Conservation (phyloP, 2,888 invertebrate genomes). For the Temnothorax unifasciatus region DNA sequence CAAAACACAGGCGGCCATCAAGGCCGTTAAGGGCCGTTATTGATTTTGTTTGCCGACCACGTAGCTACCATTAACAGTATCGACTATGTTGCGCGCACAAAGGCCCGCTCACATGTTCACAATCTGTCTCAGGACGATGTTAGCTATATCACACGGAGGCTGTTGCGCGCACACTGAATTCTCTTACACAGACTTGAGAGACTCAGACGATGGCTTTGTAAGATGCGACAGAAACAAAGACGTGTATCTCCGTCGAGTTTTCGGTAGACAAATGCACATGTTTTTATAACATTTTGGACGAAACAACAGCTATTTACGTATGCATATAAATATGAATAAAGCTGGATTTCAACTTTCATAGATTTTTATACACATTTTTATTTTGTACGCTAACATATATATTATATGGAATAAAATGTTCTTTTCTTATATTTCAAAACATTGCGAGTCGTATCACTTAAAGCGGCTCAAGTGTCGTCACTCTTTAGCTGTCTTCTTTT, state of each 20-base stretch:
- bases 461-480: neutral
- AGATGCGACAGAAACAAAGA: conserved; percentile 15
- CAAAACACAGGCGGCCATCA: conserved; percentile 15
- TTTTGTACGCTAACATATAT: neutral
- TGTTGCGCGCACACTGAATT: conserved; percentile 31
- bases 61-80: conserved; percentile 35
- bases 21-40: conserved; percentile 28
- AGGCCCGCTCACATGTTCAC: conserved; percentile 8
- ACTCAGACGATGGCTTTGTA: neutral
- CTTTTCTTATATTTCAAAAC: neutral
- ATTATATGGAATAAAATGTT: conserved; percentile 3
- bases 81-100: conserved; percentile 51
- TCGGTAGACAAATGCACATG: neutral
- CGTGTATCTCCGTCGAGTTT: neutral
- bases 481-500: neutral
- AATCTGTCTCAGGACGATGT: conserved; percentile 16
- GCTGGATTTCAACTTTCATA: neutral
- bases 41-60: conserved; percentile 33
- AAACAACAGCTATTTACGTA: neutral
- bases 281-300: neutral
- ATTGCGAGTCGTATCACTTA: neutral
- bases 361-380: neutral
- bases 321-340: conserved; percentile 17
- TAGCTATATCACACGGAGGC: conserved; percentile 7
- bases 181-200: neutral